Evolutionary conservation across 2,797 vertebrate genomes (phyloP), one percentile per base, ranked within the genome.

Genomic region (Sebastes goodei): DNA sequence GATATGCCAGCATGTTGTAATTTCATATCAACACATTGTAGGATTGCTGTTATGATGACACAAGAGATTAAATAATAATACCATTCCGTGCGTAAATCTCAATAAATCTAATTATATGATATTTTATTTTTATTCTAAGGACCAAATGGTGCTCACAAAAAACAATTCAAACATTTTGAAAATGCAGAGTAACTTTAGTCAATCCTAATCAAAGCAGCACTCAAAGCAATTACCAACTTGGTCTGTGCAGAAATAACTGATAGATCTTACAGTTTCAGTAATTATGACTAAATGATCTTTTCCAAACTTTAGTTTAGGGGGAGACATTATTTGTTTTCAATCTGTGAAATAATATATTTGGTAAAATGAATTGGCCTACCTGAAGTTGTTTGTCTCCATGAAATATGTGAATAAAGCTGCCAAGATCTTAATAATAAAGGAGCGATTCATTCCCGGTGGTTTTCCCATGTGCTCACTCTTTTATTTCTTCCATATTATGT

Each of bases 401-500:
- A 97, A 96, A 95, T 96, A 97, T 84, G 96, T 96, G 92, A 98
- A 95, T 91, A 99, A 97, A 96, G 97, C 97, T 96, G 97, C 96
- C 95, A 98, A 92, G 96, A 98, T 96, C 95, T 96, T 97, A 83
- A 97, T 97, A 83, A 97, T 89, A 94, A 97, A 95, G 94, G 96
- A 96, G 90, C 96, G 97, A 96, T 95, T 97, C 98, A 99, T 99
- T 97, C 97, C 98, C 95, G 94, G 95, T 96, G 96, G 94, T 95
- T 96, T 96, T 95, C 93, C 95, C 95, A 92, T 95, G 92, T 94
- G 90, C 88, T 90, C 91, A 93, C 93, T 92, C 91, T 85, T 94
- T 88, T 91, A 93, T 92, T 91, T 94, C 90, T 92, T 85, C 94
- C 95, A 91, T 94, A 91, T 93, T 94, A 91, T 93, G 90, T 93